A percentile compares a stretch with the other conserved stretches of the same genome.
These are phyloP conservation scores for Drosophila saltans DNA, from an alignment of 1,140 invertebrate genomes.

Conservation along the genomic window DNA sequence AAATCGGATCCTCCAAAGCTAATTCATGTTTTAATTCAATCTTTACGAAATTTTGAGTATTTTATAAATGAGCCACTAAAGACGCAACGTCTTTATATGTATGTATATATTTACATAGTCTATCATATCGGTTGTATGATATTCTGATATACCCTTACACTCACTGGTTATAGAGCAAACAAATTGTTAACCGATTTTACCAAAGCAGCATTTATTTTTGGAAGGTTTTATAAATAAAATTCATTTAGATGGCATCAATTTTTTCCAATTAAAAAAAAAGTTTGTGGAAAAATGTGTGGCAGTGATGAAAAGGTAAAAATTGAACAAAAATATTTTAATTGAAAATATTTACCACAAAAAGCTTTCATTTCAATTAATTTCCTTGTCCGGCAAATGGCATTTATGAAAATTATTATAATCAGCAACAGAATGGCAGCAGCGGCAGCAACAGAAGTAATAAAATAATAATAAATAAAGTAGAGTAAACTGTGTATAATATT, in stretches of 20 bases:
- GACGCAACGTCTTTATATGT: too few species aligned
- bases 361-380: conserved; percentile 52
- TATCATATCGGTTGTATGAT: too few species aligned
- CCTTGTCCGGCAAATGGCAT: conserved; percentile 29
- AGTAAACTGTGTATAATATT: conserved; percentile 59
- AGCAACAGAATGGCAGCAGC: conserved; percentile 31
- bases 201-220: too few species aligned
- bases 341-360: conserved; percentile 43
- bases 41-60: too few species aligned
- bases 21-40: too few species aligned
- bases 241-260: conserved; percentile 28
- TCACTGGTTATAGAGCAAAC: too few species aligned
- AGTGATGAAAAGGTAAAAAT: conserved; percentile 13
- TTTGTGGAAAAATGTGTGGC: not conserved
- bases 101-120: too few species aligned
- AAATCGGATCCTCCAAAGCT: too few species aligned
- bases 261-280: conserved; percentile 53
- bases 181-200: not conserved
- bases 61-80: too few species aligned
- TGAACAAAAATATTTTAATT: conserved; percentile 64
- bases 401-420: conserved; percentile 65
- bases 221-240: not conserved
- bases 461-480: conserved; percentile 23
- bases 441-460: conserved; percentile 18
- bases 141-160: not conserved